Evolutionary conservation across 2,113 vertebrate genomes (phyloP).

Genomic region (rat (Rattus norvegicus)): DNA sequence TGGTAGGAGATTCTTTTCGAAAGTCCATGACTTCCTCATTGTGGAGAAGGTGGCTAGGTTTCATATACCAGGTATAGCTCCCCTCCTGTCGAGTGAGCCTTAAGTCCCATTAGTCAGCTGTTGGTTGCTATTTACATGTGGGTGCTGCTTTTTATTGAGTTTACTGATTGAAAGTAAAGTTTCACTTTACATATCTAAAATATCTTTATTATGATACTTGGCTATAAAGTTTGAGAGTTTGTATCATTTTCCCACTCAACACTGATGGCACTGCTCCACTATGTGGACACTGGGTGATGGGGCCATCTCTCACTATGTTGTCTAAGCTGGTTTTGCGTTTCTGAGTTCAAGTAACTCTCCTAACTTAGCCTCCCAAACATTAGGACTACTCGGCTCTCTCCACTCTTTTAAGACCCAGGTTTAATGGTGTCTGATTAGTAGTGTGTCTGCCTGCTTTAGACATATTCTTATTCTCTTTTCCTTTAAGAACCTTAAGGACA

Average conservation of each 20-base stretch:
- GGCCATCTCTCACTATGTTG: not conserved
- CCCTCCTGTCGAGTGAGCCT: not conserved
- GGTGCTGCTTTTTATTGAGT: not conserved
- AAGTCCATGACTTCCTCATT: not conserved
- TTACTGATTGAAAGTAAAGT: not conserved
- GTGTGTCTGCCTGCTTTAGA: conserved; percentile 46
- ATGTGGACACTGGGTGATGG: not conserved
- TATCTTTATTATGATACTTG: conserved; percentile 1
- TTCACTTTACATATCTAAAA: conserved; percentile 39
- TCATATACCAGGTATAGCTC: not conserved
- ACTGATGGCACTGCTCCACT: conserved; percentile 38
- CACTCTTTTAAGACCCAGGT: conserved; percentile 37
- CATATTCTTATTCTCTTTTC: conserved; percentile 4
- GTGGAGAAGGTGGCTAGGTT: not conserved
- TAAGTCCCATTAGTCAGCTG: not conserved
- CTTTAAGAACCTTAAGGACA: not conserved
- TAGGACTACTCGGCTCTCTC: not conserved
- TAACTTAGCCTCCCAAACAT: not conserved
- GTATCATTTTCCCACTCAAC: not conserved
- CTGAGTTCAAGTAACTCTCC: not conserved
- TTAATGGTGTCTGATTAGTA: not conserved
- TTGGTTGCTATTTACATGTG: not conserved
- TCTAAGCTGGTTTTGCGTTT: not conserved
- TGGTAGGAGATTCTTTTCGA: not conserved
- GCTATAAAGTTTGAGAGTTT: conserved; percentile 30